Evolutionary conservation across 2,888 invertebrate species (phyloP), one percentile per base, ranked within the genome.

Genomic region (Drosophila rubida): DNA sequence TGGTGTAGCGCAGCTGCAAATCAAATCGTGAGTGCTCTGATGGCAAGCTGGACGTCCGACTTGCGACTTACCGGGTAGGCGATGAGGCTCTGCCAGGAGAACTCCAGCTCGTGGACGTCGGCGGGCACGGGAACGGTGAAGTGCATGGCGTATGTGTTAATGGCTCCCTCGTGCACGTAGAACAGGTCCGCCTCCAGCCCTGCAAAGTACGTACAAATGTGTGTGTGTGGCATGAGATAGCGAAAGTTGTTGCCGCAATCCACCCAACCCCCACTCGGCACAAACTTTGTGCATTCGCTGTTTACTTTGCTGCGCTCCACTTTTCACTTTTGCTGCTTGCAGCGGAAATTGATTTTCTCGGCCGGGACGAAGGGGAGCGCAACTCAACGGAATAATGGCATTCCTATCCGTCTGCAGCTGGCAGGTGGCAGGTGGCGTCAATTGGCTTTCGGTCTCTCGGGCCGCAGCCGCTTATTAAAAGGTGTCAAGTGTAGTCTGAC

Each of bases 131-230:
- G 96, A 25, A 97, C 95, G 75, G 95, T 94, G 92, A 97, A 97
- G 89, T 95, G 94, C 91, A 97, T 95, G 4, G 97, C 97, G 90
- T 97, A 97, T 61, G 95, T 95, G 92, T 97, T 97, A 80, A 97
- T 95, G 64, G 95, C 95, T 25, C 97, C 97, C 89, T 96, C 95
- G 69, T 95, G 93, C 11, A 97, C 96, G 91, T 97, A 97, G 92
- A 95, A 97, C 78, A 97, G 90, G 90, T 96, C 95, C n/a, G 95
- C 95, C 81, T 95, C 94, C 82, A 95, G 92, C 83, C 95, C 95
- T 95, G 93, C 14, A 6, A 58, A 19, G 19, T 19, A n/a, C n/a
- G n/a, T n/a, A n/a, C n/a, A 32, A 25, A 35, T 5, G 13, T n/a
- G 13, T 5, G 13, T 35, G 13, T 13, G 6, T 13, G n/a, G 35